These are phyloP conservation scores for Pecten maximus DNA, from an alignment of 2,888 invertebrate genomes.

Conservation along the genomic window DNA sequence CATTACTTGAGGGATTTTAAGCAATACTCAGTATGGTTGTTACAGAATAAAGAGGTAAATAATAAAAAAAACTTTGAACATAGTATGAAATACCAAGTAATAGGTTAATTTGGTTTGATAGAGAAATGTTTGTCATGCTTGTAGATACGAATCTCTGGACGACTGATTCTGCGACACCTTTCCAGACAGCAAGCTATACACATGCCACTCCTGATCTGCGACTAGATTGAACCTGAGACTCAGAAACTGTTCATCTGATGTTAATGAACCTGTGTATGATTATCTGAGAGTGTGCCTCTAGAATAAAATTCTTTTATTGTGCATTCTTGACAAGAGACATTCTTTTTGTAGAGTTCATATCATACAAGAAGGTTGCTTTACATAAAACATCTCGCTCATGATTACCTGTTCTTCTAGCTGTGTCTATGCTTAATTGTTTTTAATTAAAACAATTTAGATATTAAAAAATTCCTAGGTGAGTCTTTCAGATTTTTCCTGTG, in stretches of 20 bases:
- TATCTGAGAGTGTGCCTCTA: neutral
- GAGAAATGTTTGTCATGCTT: neutral
- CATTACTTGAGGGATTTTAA: too few relatives aligned
- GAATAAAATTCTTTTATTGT: neutral
- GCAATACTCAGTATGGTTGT: too few relatives aligned
- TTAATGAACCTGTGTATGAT: neutral
- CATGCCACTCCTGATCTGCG: neutral
- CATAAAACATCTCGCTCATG: neutral
- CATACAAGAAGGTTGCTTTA: neutral
- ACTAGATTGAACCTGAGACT: neutral
- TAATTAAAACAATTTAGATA: neutral
- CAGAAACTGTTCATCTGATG: neutral
- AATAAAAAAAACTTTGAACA: too few relatives aligned
- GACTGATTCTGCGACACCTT: neutral
- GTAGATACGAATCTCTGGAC: neutral
- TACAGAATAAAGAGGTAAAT: too few relatives aligned
- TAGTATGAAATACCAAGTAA: too few relatives aligned
- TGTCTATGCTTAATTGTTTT: neutral
- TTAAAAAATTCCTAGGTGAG: too few relatives aligned
- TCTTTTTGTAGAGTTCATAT: neutral
- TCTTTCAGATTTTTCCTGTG: too few relatives aligned
- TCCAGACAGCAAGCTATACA: neutral
- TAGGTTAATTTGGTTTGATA: too few relatives aligned
- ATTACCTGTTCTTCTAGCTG: neutral
- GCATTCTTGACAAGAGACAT: neutral